These are phyloP conservation scores for Sinocyclocheilus anshuiensis DNA, from an alignment of 2,113 vertebrate genomes.

Conservation along the genomic window DNA sequence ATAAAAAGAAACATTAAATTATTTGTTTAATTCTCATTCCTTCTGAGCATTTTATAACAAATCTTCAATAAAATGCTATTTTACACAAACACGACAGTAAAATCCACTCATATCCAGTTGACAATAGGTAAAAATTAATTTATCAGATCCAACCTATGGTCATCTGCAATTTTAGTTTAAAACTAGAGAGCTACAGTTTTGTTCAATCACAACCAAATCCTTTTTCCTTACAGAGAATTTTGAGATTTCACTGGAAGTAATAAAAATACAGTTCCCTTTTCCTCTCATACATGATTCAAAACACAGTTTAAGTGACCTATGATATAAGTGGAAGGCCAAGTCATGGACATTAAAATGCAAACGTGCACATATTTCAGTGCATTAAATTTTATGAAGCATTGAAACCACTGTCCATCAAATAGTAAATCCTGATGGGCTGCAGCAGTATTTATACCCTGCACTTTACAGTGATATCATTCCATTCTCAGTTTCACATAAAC, in stretches of 20 bases:
- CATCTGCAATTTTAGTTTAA: not conserved
- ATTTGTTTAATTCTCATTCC: not conserved
- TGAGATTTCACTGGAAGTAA: not conserved
- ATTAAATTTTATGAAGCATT: conserved; percentile 84
- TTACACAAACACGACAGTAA: not conserved
- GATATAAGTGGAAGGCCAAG: conserved; percentile 75
- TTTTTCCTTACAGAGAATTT: not conserved
- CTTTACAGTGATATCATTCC: conserved; percentile 73
- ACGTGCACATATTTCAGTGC: conserved; percentile 77
- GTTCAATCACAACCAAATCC: not conserved
- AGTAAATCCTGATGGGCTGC: conserved; percentile 80
- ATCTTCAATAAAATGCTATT: not conserved
- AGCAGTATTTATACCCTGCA: conserved; percentile 73
- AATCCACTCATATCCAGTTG: not conserved
- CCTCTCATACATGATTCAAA: conserved; percentile 33
- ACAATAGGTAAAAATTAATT: not conserved
- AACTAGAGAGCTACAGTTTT: not conserved
- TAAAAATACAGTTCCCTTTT: conserved; percentile 12
- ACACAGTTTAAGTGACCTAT: conserved; percentile 71
- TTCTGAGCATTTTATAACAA: not conserved
- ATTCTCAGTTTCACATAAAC: conserved; percentile 71
- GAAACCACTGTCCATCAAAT: conserved; percentile 75
- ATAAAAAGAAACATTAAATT: not conserved
- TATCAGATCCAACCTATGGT: not conserved
- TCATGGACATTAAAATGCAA: conserved; percentile 81